A percentile compares a stretch with the other conserved stretches of the same genome.
Conservation (phyloP, 1,140 invertebrate species). For the Yoshiicerus persimilis region DNA sequence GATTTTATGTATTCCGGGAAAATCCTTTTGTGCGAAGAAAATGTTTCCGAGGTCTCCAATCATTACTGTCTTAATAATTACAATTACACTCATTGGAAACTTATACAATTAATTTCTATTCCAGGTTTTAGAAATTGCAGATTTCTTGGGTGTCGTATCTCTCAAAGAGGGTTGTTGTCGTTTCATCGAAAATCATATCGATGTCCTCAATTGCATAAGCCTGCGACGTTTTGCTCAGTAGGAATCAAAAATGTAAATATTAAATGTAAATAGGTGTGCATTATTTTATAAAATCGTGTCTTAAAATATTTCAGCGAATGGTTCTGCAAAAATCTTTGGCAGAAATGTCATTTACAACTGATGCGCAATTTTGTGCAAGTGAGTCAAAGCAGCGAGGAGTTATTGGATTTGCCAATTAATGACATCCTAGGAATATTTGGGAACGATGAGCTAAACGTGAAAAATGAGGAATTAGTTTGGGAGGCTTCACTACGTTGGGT, state of each 20-base stretch:
- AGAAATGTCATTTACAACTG: conserved; percentile 67
- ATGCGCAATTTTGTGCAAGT: conserved; percentile 73
- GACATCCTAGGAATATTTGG: conserved; percentile 70
- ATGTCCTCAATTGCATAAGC: conserved; percentile 75
- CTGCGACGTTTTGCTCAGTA: conserved; percentile 73
- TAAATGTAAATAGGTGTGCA: too few species aligned
- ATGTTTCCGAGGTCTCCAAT: conserved; percentile 62
- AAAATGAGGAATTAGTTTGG: conserved; percentile 68
- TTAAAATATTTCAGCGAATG: background rate
- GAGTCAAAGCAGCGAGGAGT: conserved; percentile 67
- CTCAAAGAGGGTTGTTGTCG: conserved; percentile 75
- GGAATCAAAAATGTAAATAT: background rate
- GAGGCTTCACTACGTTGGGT: conserved; percentile 67
- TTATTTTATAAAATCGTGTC: background rate
- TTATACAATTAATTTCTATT: background rate
- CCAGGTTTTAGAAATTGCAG: conserved; percentile 61
- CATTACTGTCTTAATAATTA: background rate
- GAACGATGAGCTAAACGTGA: conserved; percentile 67
- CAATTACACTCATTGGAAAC: background rate
- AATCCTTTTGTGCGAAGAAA: conserved; percentile 67
- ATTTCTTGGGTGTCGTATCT: conserved; percentile 75
- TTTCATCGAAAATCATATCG: conserved; percentile 66
- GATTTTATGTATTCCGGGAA: conserved; percentile 79
- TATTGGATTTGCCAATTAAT: conserved; percentile 68
- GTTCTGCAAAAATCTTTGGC: conserved; percentile 70